Evolutionary conservation across 2,888 invertebrate species (phyloP), one percentile per base, ranked within the genome.

Genomic region (Myopa tessellatipennis): DNA sequence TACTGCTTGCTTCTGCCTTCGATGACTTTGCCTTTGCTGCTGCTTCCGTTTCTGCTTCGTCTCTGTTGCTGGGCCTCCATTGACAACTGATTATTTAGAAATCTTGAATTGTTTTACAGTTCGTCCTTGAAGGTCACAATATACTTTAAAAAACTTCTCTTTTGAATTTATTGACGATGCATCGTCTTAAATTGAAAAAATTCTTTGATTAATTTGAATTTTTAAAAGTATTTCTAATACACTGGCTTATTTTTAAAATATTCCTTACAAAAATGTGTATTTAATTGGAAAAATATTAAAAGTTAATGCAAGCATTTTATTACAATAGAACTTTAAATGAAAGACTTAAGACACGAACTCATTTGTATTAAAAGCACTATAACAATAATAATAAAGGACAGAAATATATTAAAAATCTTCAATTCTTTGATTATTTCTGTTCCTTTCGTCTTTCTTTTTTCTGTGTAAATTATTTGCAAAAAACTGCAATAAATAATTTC

Each of bases 301-400:
- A 8, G 1, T 6, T 10, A 45, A 45, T 3, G 3, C 45, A 61
- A 61, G 10, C 12, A 14, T 36, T 12, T 4, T 16, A 3, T 16
- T 60, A 14, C n/a, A 14, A 26, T 26, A 26, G 26, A 26, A 26
- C 26, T 26, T 26, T 26, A 26, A 55, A 71, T 14, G 5, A 71
- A 71, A 71, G 58, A 71, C 58, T 71, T 36, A 71, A 71, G 71
- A 14, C 38, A 58, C 58, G 36, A 71, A 71, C 71, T 58, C 34
- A 38, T 55, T 65, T 34, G 34, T 16, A n/a, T 16, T 16, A n/a
- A 58, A 61, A 61, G 2, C 18, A 61, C 8, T 10, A 6, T 26
- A 61, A 61, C 5, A 58, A 58, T 10, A 58, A 58, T 5, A 61
- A 26, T 4, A 61, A 45, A 61, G 8, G 26, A 61, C 26, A 61